Conservation (phyloP, 2,888 invertebrate genomes). For the Agonopterix heracliana region DNA sequence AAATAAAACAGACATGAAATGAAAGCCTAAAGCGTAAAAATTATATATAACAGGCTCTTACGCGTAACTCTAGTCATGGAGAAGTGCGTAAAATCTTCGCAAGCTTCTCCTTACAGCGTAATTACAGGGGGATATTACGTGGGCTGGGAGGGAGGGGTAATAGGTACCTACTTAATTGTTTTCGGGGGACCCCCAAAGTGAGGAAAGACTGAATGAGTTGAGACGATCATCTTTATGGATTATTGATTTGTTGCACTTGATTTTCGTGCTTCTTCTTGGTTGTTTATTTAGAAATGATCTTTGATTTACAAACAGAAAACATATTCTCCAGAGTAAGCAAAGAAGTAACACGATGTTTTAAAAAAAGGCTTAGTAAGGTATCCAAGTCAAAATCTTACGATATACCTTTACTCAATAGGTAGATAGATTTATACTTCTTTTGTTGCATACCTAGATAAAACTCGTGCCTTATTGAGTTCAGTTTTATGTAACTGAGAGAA, state of each 20-base stretch:
- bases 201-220: conserved; percentile 37
- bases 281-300: no score
- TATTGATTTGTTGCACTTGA: conserved; percentile 34
- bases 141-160: conserved; percentile 25
- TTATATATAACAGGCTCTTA: conserved; percentile 40
- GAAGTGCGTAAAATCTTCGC: conserved; percentile 67
- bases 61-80: conserved; percentile 30
- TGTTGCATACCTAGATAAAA: background rate
- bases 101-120: conserved; percentile 51
- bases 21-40: background rate
- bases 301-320: no score
- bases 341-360: no score
- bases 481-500: no score
- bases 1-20: no score
- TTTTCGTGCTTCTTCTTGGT: background rate
- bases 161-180: conserved; percentile 68
- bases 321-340: no score
- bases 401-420: background rate
- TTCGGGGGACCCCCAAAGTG: conserved; percentile 28
- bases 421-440: background rate
- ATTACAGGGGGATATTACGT: conserved; percentile 52
- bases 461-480: no score
- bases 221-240: conserved; percentile 38
- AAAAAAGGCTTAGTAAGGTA: no score
- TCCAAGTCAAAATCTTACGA: no score